These are phyloP conservation scores for Dasyprocta punctata DNA, from an alignment of 2,113 vertebrate species.

Conservation along the genomic window DNA sequence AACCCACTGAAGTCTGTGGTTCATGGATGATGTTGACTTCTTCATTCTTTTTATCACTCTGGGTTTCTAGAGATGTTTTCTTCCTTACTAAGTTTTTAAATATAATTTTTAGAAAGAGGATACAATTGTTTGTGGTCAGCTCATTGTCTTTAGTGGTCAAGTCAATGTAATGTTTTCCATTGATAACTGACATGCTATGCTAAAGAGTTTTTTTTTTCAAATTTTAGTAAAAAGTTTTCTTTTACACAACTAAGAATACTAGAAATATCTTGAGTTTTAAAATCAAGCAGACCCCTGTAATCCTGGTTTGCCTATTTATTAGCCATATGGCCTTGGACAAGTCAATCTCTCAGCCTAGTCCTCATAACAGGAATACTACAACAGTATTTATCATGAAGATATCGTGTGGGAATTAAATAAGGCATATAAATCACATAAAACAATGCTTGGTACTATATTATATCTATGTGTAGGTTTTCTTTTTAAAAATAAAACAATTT, in stretches of 20 bases:
- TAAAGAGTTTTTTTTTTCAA: not conserved
- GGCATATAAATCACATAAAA: not conserved
- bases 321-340: not conserved
- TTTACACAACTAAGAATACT: not conserved
- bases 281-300: not conserved
- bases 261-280: not conserved
- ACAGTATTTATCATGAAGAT: not conserved
- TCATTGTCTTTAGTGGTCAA: not conserved
- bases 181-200: not conserved
- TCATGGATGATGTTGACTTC: not conserved
- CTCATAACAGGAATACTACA: not conserved
- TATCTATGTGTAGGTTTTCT: not conserved
- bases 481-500: not conserved
- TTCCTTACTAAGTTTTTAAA: not conserved
- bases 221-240: not conserved
- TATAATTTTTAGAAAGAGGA: not conserved
- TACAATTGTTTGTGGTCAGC: not conserved
- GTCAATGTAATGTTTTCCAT: not conserved
- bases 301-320: not conserved
- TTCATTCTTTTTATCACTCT: constrained; percentile 4
- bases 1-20: not conserved
- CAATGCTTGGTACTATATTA: not conserved
- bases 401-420: not conserved
- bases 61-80: not conserved
- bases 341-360: not conserved